These are phyloP conservation scores for Volucella inflata DNA, from an alignment of 2,888 invertebrate genomes.

Conservation along the genomic window DNA sequence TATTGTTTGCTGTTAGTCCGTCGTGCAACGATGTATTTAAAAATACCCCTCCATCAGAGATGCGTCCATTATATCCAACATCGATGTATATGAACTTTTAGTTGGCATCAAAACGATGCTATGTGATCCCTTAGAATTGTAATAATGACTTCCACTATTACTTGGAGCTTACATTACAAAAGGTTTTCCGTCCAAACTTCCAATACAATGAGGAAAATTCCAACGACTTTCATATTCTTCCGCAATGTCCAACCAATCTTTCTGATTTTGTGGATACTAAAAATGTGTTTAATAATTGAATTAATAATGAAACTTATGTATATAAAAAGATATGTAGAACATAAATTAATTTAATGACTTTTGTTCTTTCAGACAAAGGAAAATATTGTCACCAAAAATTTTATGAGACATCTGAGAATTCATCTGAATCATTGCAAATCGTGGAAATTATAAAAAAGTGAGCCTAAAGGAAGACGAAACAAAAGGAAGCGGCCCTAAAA, in stretches of 20 bases:
- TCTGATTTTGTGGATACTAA: too few relatives aligned
- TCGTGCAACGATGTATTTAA: too few relatives aligned
- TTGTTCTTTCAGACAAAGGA: not conserved
- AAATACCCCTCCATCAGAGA: slow-evolving; percentile 21
- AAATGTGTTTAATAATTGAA: not conserved
- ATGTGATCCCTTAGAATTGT: slow-evolving; percentile 50
- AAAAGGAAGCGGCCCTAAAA: not conserved
- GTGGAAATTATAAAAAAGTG: not conserved
- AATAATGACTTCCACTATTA: slow-evolving; percentile 5
- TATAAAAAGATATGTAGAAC: not conserved
- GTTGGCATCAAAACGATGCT: slow-evolving; percentile 18
- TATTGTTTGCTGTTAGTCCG: not conserved
- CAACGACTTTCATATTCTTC: slow-evolving; percentile 22
- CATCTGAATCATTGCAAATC: not conserved
- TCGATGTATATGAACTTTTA: slow-evolving; percentile 5
- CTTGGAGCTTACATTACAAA: slow-evolving; percentile 50
- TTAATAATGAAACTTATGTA: too few relatives aligned
- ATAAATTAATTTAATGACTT: too few relatives aligned
- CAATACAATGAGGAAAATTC: slow-evolving; percentile 54
- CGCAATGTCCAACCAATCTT: too few relatives aligned
- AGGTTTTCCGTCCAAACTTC: slow-evolving; percentile 43
- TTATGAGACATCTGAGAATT: too few relatives aligned
- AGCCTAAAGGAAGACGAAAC: not conserved
- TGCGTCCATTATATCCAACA: not conserved
- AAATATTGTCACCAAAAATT: not conserved